Evolutionary conservation across 1,140 invertebrate species (phyloP).

Genomic region (Globodera ellingtonae): DNA sequence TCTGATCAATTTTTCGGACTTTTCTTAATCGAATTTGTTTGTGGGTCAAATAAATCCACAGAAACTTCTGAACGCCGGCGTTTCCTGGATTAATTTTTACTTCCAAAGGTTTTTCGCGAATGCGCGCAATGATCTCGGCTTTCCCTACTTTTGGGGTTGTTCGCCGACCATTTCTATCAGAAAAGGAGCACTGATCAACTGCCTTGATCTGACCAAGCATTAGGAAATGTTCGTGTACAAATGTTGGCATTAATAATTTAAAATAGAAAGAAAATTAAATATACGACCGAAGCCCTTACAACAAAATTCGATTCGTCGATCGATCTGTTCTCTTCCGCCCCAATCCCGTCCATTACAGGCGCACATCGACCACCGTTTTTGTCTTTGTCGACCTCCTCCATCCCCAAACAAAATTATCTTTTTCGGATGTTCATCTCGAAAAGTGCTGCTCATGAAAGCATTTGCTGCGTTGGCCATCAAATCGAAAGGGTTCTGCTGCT

Average conservation of each 20-base stretch:
- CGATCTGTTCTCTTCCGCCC: neutral
- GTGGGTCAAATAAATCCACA: too few species aligned
- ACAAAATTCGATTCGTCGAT: neutral
- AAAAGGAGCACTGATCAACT: conserved; percentile 27
- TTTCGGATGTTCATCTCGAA: neutral
- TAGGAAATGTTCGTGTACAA: neutral
- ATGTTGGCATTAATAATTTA: neutral
- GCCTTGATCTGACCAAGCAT: neutral
- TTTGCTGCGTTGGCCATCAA: neutral
- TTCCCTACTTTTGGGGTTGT: conserved; percentile 46
- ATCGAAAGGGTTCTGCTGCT: neutral
- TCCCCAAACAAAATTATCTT: neutral
- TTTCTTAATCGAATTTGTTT: too few species aligned
- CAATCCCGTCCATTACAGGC: neutral
- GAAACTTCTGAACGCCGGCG: too few species aligned
- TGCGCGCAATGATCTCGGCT: conserved; percentile 25
- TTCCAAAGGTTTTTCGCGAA: conserved; percentile 21
- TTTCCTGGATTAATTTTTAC: too few species aligned
- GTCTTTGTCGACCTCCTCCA: too few species aligned
- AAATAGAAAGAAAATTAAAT: neutral
- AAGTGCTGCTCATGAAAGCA: neutral
- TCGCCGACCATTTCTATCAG: conserved; percentile 36
- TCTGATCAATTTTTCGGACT: too few species aligned
- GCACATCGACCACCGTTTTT: neutral
- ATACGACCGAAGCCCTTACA: neutral